Evolutionary conservation across 2,888 invertebrate genomes (phyloP).

Genomic region (Dorcus hopei): DNA sequence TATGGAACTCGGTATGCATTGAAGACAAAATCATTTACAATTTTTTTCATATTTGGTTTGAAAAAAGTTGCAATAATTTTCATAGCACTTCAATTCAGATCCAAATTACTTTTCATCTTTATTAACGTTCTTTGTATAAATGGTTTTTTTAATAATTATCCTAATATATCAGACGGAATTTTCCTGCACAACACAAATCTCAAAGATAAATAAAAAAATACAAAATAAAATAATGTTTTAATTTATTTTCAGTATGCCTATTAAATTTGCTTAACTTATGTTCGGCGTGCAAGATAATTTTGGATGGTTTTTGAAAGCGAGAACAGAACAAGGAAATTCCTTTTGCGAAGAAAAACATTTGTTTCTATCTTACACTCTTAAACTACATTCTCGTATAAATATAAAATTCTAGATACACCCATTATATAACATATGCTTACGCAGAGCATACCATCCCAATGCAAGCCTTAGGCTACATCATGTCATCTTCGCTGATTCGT

Average conservation of each 20-base stretch:
- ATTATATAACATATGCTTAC: constrained; percentile 27
- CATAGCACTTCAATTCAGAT: too few species aligned
- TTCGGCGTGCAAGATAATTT: too few species aligned
- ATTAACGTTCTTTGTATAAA: too few species aligned
- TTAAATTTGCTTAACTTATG: too few species aligned
- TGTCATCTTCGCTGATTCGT: constrained; percentile 18
- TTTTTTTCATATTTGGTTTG: too few species aligned
- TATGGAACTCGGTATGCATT: too few species aligned
- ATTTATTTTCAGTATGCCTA: too few species aligned
- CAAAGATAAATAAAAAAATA: background rate
- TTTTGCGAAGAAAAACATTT: constrained; percentile 5
- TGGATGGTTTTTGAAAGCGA: too few species aligned
- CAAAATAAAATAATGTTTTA: constrained; percentile 3
- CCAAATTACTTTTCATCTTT: too few species aligned
- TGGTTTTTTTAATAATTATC: too few species aligned
- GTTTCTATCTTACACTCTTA: constrained; percentile 18
- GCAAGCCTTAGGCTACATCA: constrained; percentile 30
- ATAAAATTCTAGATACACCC: constrained; percentile 33
- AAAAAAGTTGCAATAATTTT: too few species aligned
- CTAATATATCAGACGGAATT: background rate
- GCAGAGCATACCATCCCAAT: constrained; percentile 34
- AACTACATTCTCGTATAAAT: constrained; percentile 32
- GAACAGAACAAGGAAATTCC: constrained; percentile 1
- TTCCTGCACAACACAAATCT: background rate
- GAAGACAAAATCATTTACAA: too few species aligned